Conservation (phyloP, 2,113 vertebrate genomes). For the Hippocampus mohnikei region DNA sequence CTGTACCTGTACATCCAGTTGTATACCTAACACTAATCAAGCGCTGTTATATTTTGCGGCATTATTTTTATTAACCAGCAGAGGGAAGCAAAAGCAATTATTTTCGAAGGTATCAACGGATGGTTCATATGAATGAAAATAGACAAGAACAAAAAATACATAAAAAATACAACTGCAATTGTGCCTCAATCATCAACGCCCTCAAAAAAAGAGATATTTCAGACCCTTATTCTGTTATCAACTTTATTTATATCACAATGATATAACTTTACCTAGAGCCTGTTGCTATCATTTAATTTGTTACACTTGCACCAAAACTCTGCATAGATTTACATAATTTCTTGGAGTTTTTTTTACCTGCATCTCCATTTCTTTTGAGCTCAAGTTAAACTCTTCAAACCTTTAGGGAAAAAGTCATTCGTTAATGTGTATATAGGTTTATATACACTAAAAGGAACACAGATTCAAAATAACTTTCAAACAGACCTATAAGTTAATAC, state of each 20-base stretch:
- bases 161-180: background rate
- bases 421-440: background rate
- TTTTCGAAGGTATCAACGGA: background rate
- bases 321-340: conserved; percentile 2
- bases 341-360: conserved; percentile 21
- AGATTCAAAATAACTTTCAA: no score
- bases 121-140: background rate
- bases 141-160: background rate
- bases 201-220: no score
- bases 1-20: no score
- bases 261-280: background rate
- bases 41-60: background rate
- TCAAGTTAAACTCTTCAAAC: conserved; percentile 43
- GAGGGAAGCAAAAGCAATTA: background rate
- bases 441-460: background rate
- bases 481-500: no score
- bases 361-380: conserved; percentile 37
- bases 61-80: background rate
- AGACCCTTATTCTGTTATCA: background rate
- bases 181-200: no score
- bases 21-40: no score
- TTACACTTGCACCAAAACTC: background rate
- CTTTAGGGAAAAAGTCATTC: conserved; percentile 37
- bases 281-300: background rate
- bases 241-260: conserved; percentile 5